phyloP scores from a whole-genome alignment of 2,113 vertebrate species.

The Vombatus ursinus region DNA sequence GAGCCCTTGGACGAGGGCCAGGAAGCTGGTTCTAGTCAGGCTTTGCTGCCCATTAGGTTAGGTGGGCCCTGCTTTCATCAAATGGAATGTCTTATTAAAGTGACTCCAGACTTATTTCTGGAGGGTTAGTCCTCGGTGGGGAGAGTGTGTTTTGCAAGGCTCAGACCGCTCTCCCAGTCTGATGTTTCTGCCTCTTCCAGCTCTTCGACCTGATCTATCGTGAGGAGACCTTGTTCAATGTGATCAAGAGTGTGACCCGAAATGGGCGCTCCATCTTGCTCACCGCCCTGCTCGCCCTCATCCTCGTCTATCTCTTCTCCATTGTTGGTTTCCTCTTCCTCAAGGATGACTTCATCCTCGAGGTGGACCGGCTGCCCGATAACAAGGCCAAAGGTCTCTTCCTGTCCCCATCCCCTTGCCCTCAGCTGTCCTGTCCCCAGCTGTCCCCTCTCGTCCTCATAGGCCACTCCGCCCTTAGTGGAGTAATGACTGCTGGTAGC shows the following conservation, averaged over 20 bases:
- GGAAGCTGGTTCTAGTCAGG: neutral
- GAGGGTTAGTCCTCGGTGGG: neutral
- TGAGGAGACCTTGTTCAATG: conserved; percentile 97
- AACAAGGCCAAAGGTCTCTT: conserved; percentile 82
- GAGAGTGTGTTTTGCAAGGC: neutral
- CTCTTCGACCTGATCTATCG: conserved; percentile 98
- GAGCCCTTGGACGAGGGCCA: neutral
- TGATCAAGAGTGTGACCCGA: conserved; percentile 98
- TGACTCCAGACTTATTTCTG: neutral
- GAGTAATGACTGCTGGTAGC: neutral
- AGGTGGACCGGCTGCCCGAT: conserved; percentile 91
- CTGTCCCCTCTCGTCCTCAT: neutral
- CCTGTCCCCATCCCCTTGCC: neutral
- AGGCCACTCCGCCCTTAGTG: neutral
- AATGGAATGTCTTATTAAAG: neutral
- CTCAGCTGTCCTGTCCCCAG: neutral
- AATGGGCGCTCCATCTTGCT: conserved; percentile 98
- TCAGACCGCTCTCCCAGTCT: neutral
- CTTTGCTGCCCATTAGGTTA: neutral
- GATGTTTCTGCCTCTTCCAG: conserved; percentile 76
- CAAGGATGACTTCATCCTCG: conserved; percentile 97
- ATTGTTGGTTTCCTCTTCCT: conserved; percentile 98
- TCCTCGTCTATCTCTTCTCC: conserved; percentile 99
- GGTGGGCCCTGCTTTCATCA: neutral
- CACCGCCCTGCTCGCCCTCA: conserved; percentile 96